Evolutionary conservation across 1,140 invertebrate species (phyloP).

Genomic region (Anastrepha ludens): DNA sequence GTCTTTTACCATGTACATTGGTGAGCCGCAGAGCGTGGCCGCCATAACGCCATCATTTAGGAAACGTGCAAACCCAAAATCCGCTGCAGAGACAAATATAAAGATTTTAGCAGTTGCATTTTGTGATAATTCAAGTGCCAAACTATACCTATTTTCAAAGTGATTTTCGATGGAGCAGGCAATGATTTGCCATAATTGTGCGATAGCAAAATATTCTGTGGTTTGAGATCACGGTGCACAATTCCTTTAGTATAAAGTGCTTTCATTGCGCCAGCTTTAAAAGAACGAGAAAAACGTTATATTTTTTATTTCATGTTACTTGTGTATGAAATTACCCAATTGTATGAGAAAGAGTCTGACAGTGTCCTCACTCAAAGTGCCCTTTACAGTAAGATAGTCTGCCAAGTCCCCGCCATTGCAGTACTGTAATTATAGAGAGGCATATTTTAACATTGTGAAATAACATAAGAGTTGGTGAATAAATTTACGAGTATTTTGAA

Average conservation of each 20-base stretch:
- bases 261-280: slow-evolving; percentile 94
- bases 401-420: slow-evolving; percentile 99
- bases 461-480: not conserved
- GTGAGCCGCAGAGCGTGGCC: slow-evolving; percentile 98
- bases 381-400: slow-evolving; percentile 94
- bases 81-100: slow-evolving; percentile 78
- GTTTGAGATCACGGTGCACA: slow-evolving; percentile 98
- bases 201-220: slow-evolving; percentile 96
- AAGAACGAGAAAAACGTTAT: not conserved
- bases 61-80: slow-evolving; percentile 99
- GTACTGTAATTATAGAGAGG: slow-evolving; percentile 79
- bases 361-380: slow-evolving; percentile 97
- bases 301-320: not conserved
- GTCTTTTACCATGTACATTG: slow-evolving; percentile 96
- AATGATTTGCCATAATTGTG: slow-evolving; percentile 85
- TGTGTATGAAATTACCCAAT: slow-evolving; percentile 80
- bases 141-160: slow-evolving; percentile 86
- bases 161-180: slow-evolving; percentile 93
- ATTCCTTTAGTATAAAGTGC: slow-evolving; percentile 97
- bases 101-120: slow-evolving; percentile 32
- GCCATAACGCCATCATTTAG: slow-evolving; percentile 99
- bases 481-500: not conserved
- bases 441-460: slow-evolving; percentile 59
- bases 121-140: not conserved
- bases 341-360: slow-evolving; percentile 96